phyloP scores from a whole-genome alignment of 2,888 invertebrate species.

The Arge pagana region DNA sequence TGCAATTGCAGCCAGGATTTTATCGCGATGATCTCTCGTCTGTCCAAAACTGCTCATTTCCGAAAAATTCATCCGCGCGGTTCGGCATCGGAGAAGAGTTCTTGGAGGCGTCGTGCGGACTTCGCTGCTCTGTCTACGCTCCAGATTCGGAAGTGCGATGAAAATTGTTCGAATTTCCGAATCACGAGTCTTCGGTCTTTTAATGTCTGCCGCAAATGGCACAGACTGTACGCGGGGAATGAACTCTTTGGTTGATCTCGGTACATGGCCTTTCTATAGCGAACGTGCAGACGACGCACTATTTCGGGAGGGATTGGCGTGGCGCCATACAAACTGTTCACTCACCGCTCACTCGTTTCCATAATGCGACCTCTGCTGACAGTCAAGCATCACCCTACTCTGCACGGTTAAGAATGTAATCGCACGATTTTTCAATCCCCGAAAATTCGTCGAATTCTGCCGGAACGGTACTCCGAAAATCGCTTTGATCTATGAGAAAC shows the following conservation, averaged over 20 bases:
- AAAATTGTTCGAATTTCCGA: background rate
- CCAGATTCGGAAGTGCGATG: too few species aligned
- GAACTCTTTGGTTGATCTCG: slow-evolving; percentile 24
- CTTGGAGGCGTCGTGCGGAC: too few species aligned
- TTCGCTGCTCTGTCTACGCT: too few species aligned
- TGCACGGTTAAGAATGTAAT: slow-evolving; percentile 11
- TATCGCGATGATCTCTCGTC: too few species aligned
- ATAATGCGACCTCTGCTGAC: slow-evolving; percentile 39
- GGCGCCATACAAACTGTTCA: slow-evolving; percentile 36
- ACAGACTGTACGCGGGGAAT: slow-evolving; percentile 21
- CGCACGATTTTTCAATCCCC: slow-evolving; percentile 17
- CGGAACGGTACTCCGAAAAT: too few species aligned
- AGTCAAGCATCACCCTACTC: too few species aligned
- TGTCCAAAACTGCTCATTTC: too few species aligned
- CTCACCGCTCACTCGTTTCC: slow-evolving; percentile 39
- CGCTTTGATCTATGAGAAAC: too few species aligned
- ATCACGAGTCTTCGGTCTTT: background rate
- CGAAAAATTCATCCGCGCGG: too few species aligned
- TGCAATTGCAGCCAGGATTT: too few species aligned
- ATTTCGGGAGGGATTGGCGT: slow-evolving; percentile 43
- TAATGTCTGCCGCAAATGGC: slow-evolving; percentile 3
- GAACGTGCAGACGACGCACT: slow-evolving; percentile 31
- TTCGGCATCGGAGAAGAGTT: too few species aligned
- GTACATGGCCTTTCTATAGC: slow-evolving; percentile 22
- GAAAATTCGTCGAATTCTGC: too few species aligned